Evolutionary conservation across 2,888 invertebrate species (phyloP), one percentile per base, ranked within the genome.

Genomic region (Caenorhabditis becei): DNA sequence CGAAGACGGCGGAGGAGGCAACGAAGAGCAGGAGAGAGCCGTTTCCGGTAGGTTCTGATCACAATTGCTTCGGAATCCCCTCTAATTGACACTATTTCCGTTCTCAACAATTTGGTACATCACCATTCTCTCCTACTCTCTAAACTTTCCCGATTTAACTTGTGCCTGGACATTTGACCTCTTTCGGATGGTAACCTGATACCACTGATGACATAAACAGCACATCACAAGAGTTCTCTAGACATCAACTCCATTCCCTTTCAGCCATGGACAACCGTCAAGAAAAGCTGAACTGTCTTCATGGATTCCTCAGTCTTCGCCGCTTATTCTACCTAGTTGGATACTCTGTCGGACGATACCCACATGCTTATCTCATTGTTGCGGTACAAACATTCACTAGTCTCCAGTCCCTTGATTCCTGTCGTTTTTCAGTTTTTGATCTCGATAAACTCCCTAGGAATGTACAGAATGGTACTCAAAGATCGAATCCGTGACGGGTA

Each of bases 401-500:
- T 14, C 4, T 7, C 10, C 4, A 32, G 8, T 56, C 37, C 18
- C 0, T 10, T 8, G 14, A 62, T 4, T 41, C 3, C 47, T 32
- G 18, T 49, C 3, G 24, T 28, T 47, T 49, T 77, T 23, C 35
- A 77, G 77, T 37, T 78, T 32, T 58, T 84, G 65, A 80, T 84
- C 63, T 84, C 84, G 28, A 61, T 79, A 41, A 84, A 80, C 77
- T 80, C 83, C 20, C 44, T 77, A 49, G 86, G 84, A 67, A 86
- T 86, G 86, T 82, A 82, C 61, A 72, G 67, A 32, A 86, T 87
- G 79, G 80, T 83, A 28, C 75, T 87, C 58, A 87, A 87, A 82
- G 90, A 90, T 75, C 80, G 87, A 47, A 89, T 90, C 41, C 88
- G 90, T 10, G 90, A 90, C 70, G 90, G 90, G 37, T 90, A 90